Conservation (phyloP, 2,797 vertebrate species). For the Chelon labrosus region DNA sequence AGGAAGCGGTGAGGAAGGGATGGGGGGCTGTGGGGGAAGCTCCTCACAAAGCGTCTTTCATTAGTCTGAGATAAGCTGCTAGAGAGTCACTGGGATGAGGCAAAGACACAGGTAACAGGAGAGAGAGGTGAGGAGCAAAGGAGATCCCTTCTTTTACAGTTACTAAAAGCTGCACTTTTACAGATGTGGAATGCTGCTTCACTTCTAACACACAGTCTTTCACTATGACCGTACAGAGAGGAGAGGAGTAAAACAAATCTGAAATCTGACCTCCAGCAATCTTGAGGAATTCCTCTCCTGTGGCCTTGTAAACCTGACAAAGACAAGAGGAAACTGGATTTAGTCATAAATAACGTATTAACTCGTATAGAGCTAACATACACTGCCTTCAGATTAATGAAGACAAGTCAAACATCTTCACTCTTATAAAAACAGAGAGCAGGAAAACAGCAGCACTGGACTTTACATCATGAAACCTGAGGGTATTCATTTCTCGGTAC, state of each 20-base stretch:
- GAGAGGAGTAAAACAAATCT: neutral
- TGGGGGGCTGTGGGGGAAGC: conserved; percentile 36
- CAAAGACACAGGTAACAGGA: conserved; percentile 68
- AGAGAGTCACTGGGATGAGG: conserved; percentile 62
- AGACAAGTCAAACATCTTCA: neutral
- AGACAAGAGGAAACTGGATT: conserved; percentile 33
- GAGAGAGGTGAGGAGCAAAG: conserved; percentile 43
- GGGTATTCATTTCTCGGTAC: neutral
- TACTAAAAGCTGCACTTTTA: conserved; percentile 56
- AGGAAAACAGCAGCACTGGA: neutral
- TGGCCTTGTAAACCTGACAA: conserved; percentile 95
- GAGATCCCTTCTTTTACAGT: conserved; percentile 45
- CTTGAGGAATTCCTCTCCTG: conserved; percentile 98
- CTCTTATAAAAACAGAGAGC: neutral
- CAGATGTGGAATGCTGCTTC: conserved; percentile 54
- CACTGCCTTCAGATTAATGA: neutral
- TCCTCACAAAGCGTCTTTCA: conserved; percentile 86
- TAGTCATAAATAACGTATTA: conserved; percentile 1
- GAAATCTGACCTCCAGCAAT: conserved; percentile 95
- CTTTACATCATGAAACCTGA: neutral
- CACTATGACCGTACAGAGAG: conserved; percentile 30
- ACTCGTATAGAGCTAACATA: neutral
- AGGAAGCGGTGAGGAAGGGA: conserved; percentile 56
- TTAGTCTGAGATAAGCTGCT: conserved; percentile 73
- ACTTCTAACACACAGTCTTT: conserved; percentile 60